Conservation (phyloP, 2,113 vertebrate genomes). For the Picathartes gymnocephalus region DNA sequence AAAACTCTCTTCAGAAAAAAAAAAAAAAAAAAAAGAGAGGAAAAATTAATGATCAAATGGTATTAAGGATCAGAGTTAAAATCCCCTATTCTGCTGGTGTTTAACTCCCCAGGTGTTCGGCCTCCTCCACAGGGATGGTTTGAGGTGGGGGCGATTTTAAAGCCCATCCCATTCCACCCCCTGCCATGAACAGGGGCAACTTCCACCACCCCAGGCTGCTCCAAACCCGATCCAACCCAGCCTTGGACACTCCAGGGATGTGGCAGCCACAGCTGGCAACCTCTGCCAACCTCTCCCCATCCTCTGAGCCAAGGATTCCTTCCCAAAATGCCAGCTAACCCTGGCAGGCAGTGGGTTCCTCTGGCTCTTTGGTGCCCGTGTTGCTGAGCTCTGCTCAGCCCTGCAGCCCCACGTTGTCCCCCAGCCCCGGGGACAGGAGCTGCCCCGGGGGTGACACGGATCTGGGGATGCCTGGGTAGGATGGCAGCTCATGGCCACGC, state of each 20-base stretch:
- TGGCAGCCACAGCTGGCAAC: background rate
- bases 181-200: background rate
- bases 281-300: background rate
- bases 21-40: background rate
- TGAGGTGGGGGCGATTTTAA: background rate
- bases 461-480: accelerated
- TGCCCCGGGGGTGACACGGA: accelerated
- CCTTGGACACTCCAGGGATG: background rate
- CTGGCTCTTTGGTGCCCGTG: too few species aligned
- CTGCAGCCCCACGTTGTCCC: accelerated
- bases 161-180: accelerated
- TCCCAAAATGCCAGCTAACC: background rate
- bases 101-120: background rate
- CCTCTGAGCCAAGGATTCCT: background rate
- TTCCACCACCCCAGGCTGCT: accelerated
- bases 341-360: background rate
- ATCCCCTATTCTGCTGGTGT: background rate
- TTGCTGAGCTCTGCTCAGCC: accelerated
- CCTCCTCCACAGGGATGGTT: background rate
- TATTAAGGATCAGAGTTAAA: background rate
- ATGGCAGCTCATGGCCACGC: accelerated
- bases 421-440: background rate
- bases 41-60: background rate
- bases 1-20: background rate
- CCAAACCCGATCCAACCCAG: accelerated